Conservation (phyloP, 1,140 invertebrate genomes). For the Cyrtorhinus lividipennis region DNA sequence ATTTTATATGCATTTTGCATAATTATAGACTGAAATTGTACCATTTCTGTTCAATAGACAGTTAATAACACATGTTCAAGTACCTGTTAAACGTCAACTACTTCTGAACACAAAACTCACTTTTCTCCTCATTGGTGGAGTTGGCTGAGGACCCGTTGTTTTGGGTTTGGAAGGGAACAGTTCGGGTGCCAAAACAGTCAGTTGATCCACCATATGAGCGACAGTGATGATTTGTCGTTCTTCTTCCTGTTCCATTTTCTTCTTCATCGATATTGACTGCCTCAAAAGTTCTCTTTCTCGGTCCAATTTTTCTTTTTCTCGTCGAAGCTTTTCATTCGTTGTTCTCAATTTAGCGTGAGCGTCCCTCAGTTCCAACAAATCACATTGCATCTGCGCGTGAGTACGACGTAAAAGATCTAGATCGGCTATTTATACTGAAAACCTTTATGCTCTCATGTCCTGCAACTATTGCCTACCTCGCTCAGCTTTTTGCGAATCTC, state of each 20-base stretch:
- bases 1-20: no score
- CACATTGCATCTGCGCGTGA: constrained; percentile 56
- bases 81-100: no score
- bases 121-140: constrained; percentile 39
- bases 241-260: constrained; percentile 43
- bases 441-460: no score
- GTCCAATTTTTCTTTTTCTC: constrained; percentile 73
- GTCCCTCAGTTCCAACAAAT: constrained; percentile 72
- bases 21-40: no score
- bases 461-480: no score
- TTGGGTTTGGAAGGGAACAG: constrained; percentile 29
- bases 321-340: constrained; percentile 76
- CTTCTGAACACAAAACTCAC: no score
- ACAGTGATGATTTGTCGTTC: constrained; percentile 48
- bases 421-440: no score
- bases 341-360: constrained; percentile 80
- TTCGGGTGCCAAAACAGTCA: constrained; percentile 56
- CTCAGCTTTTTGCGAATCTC: constrained; percentile 71
- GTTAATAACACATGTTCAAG: no score
- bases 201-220: constrained; percentile 50
- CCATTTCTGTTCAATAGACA: no score
- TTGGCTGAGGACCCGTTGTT: constrained; percentile 33
- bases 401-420: constrained; percentile 17
- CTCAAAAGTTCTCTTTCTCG: constrained; percentile 59
- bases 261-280: constrained; percentile 34